Conservation (phyloP, 2,888 invertebrate species). For the Pherbina coryleti region DNA sequence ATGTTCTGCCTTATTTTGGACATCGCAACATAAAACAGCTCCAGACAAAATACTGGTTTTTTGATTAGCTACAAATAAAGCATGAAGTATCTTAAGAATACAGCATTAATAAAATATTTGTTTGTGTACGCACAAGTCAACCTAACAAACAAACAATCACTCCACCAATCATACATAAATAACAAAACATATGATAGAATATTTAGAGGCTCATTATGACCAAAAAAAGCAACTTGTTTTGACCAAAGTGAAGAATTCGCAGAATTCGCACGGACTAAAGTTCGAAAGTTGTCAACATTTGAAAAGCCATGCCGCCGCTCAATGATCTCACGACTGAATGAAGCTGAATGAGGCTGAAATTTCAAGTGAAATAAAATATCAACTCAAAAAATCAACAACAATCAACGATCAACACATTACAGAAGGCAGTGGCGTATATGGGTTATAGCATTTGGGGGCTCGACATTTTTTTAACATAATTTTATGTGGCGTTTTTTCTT, state of each 20-base stretch:
- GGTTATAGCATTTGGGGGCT: too few relatives aligned
- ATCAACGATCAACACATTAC: too few relatives aligned
- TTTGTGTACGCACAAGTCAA: neutral
- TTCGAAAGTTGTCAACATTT: too few relatives aligned
- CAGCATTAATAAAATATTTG: neutral
- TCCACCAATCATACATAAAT: neutral
- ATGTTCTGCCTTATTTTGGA: neutral
- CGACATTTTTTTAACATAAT: too few relatives aligned
- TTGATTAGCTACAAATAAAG: neutral
- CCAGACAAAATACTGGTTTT: neutral
- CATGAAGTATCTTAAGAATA: neutral
- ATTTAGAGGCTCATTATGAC: neutral
- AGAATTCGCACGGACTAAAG: neutral
- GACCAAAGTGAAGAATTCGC: neutral
- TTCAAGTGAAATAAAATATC: too few relatives aligned
- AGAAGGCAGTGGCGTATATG: too few relatives aligned
- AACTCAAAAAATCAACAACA: too few relatives aligned
- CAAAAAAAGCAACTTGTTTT: slow-evolving; percentile 20
- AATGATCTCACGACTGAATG: too few relatives aligned
- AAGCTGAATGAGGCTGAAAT: too few relatives aligned
- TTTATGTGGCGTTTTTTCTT: too few relatives aligned
- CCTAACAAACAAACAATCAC: neutral
- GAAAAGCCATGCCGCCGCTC: too few relatives aligned
- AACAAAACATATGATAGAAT: neutral
- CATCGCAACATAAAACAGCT: neutral